Evolutionary conservation across 2,888 invertebrate genomes (phyloP).

Genomic region (Agriopis marginaria): DNA sequence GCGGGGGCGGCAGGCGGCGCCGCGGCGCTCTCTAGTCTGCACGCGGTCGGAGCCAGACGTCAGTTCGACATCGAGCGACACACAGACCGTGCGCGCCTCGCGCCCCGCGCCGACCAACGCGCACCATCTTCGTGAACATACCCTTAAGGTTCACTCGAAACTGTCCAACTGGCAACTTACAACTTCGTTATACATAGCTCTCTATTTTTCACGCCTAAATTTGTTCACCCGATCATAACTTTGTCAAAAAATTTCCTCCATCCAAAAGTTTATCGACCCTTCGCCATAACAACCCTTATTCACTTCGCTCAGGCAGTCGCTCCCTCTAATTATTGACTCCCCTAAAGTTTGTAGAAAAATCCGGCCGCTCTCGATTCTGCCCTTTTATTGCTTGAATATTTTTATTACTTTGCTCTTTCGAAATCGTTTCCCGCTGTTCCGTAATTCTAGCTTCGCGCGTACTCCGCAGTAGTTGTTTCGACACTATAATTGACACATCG

Average conservation of each 20-base stretch:
- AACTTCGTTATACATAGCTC: constrained; percentile 32
- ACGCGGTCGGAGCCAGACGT: constrained; percentile 62
- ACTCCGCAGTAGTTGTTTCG: constrained; percentile 51
- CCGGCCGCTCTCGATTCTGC: constrained; percentile 68
- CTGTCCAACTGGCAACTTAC: constrained; percentile 34
- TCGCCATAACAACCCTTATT: constrained; percentile 82
- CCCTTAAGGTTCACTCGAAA: constrained; percentile 34
- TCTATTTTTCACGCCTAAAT: constrained; percentile 2
- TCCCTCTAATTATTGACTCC: constrained; percentile 85
- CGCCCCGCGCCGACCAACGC: constrained; percentile 65
- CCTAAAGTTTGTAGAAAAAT: constrained; percentile 80
- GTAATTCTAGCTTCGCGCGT: constrained; percentile 36
- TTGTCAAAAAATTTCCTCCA: constrained; percentile 29
- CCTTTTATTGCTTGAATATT: constrained; percentile 75
- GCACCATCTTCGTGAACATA: constrained; percentile 40
- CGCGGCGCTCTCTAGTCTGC: constrained; percentile 58
- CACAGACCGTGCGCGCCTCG: constrained; percentile 79
- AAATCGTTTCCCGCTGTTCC: constrained; percentile 52
- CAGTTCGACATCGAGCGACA: constrained; percentile 79
- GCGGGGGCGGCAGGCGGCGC: constrained; percentile 81
- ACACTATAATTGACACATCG: constrained; percentile 51
- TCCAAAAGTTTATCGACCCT: constrained; percentile 81
- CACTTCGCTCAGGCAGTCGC: constrained; percentile 77
- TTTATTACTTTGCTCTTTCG: constrained; percentile 66
- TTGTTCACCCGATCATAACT: constrained; percentile 22